These are phyloP conservation scores for Chaetogeoica ovagalla DNA, from an alignment of 2,888 invertebrate genomes.

Conservation along the genomic window DNA sequence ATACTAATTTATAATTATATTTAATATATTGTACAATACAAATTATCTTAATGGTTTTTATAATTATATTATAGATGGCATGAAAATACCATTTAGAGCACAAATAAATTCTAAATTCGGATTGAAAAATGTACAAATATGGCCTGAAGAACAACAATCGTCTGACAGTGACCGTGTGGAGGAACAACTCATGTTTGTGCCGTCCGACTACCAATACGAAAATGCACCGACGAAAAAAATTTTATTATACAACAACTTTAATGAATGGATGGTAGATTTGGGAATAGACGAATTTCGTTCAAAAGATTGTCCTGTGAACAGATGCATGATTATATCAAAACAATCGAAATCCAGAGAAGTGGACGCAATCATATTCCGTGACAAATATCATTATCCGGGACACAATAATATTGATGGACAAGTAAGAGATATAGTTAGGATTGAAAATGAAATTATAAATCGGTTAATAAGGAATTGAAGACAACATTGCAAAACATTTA, in stretches of 20 bases:
- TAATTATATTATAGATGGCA: too few relatives aligned
- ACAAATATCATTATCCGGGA: constrained; percentile 75
- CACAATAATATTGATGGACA: constrained; percentile 71
- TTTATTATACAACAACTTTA: constrained; percentile 79
- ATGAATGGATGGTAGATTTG: constrained; percentile 74
- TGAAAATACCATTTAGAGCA: too few relatives aligned
- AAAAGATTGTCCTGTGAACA: constrained; percentile 84
- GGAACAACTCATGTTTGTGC: constrained; percentile 84
- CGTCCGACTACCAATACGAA: constrained; percentile 70
- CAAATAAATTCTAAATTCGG: too few relatives aligned
- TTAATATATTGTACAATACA: too few relatives aligned
- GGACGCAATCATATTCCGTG: constrained; percentile 88
- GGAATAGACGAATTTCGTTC: constrained; percentile 70
- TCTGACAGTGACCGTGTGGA: constrained; percentile 71
- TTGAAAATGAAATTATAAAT: too few relatives aligned
- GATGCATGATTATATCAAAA: constrained; percentile 78
- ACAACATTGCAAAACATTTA: too few relatives aligned
- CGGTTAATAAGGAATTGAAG: too few relatives aligned
- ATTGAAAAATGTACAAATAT: constrained; percentile 63
- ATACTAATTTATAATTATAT: too few relatives aligned
- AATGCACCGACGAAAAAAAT: constrained; percentile 70
- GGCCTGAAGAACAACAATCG: constrained; percentile 76
- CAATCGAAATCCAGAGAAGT: constrained; percentile 73
- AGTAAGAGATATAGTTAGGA: constrained; percentile 59
- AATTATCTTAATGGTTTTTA: too few relatives aligned